Evolutionary conservation across 2,113 vertebrate species (phyloP).

Genomic region (Agapornis roseicollis): DNA sequence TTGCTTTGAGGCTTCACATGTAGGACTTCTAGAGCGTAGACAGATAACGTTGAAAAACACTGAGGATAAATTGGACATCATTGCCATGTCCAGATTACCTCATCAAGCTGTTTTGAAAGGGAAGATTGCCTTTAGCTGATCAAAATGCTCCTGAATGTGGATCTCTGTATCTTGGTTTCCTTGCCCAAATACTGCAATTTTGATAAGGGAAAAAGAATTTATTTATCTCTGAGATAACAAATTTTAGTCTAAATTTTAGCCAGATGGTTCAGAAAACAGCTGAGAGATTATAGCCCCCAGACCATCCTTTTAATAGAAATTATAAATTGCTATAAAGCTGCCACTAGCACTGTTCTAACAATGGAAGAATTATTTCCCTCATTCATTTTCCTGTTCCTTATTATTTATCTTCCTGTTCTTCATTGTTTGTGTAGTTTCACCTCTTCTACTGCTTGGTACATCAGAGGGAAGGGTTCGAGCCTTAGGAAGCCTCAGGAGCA

Average conservation of each 20-base stretch:
- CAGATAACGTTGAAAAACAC: fast-evolving
- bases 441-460: not conserved
- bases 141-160: not conserved
- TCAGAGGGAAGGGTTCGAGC: not conserved
- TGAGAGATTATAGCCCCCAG: constrained; percentile 34
- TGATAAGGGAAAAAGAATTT: not conserved
- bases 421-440: not conserved
- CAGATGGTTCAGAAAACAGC: constrained; percentile 49
- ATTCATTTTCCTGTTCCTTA: not conserved
- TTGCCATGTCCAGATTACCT: not conserved
- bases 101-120: not conserved
- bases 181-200: not conserved
- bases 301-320: constrained; percentile 44
- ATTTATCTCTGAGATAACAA: constrained; percentile 47
- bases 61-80: fast-evolving
- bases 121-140: not conserved
- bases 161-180: not conserved
- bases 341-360: constrained; percentile 9
- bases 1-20: not conserved
- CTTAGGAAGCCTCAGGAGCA: not conserved
- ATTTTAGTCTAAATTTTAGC: constrained; percentile 51
- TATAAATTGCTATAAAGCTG: constrained; percentile 24
- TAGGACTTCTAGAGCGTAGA: fast-evolving
- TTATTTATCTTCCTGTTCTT: not conserved
- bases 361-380: constrained; percentile 28